phyloP scores from a whole-genome alignment of 2,888 invertebrate species.

The Myopa tessellatipennis region DNA sequence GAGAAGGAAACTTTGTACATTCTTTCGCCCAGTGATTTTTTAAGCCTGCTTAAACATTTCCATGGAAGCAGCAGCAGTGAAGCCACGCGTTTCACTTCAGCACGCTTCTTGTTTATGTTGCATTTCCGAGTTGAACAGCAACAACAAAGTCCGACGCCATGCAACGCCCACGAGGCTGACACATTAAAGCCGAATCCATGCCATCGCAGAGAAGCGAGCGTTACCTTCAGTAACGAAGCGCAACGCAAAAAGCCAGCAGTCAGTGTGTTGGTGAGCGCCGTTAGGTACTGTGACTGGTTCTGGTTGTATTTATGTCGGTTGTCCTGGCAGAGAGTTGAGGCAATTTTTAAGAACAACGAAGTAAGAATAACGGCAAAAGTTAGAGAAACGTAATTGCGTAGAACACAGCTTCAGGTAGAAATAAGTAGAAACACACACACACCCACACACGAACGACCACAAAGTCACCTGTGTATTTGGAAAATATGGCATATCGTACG shows the following conservation, averaged over 20 bases:
- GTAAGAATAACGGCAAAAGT: neutral
- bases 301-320: neutral
- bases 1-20: neutral
- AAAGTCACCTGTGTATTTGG: neutral
- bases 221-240: neutral
- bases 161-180: neutral
- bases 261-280: neutral
- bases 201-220: neutral
- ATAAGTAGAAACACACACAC: neutral
- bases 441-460: neutral
- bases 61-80: neutral
- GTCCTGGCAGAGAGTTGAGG: neutral
- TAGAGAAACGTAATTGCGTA: constrained; percentile 10
- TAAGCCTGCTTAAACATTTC: constrained; percentile 25
- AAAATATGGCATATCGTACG: neutral
- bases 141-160: neutral
- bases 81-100: neutral
- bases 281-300: neutral
- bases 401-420: neutral
- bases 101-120: neutral
- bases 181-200: neutral
- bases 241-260: neutral
- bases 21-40: constrained; percentile 11
- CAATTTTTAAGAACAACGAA: neutral
- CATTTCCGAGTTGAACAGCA: neutral